Conservation (phyloP, 1,140 invertebrate species). For the Venturia canescens region DNA sequence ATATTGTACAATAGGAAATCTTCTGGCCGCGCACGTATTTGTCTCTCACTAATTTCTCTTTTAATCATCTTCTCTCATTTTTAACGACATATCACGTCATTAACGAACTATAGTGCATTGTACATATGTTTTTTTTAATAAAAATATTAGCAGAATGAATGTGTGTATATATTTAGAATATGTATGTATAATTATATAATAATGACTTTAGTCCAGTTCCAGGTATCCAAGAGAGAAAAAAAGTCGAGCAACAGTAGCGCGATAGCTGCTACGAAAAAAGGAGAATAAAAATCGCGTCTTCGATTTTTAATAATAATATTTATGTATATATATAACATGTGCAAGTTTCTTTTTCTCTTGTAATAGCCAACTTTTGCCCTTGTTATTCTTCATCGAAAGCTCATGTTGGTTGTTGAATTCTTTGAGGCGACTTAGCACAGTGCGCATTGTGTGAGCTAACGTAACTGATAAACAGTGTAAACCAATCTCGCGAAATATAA, state of each 20-base stretch:
- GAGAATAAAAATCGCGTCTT: conserved; percentile 22
- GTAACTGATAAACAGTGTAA: conserved; percentile 40
- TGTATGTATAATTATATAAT: not conserved
- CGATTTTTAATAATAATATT: conserved; percentile 4
- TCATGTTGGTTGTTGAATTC: conserved; percentile 14
- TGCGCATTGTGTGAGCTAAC: conserved; percentile 31
- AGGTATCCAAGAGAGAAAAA: not conserved
- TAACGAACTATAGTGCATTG: conserved; percentile 47
- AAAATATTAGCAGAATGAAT: conserved; percentile 48
- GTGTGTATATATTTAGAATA: conserved; percentile 23
- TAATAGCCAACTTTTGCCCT: no score
- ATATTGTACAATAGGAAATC: not conserved
- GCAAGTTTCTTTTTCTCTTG: no score
- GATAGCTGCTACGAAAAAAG: no score
- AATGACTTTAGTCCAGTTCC: not conserved
- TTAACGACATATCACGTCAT: conserved; percentile 23
- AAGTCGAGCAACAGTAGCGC: not conserved
- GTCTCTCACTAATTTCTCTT: not conserved
- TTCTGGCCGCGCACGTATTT: not conserved
- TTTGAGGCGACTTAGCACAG: conserved; percentile 1
- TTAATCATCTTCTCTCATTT: no score
- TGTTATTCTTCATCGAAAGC: not conserved
- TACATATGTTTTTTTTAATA: conserved; percentile 46
- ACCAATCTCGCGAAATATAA: conserved; percentile 38
- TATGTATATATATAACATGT: no score